These are phyloP conservation scores for Eulemur albifrons DNA, from an alignment of 2,797 vertebrate genomes.

Conservation along the genomic window DNA sequence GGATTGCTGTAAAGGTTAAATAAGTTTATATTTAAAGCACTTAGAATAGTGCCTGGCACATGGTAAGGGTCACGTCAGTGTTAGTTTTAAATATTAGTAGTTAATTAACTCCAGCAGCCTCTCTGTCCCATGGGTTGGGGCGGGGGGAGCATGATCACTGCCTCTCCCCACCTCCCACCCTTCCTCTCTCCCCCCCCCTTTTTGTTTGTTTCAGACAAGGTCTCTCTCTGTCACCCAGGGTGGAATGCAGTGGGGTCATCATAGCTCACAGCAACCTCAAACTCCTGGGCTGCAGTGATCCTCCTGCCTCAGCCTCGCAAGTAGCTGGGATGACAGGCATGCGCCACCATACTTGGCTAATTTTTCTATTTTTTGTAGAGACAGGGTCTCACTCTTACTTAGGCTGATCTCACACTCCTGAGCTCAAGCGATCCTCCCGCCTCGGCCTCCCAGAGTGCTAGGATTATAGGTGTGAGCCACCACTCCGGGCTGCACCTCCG, in stretches of 20 bases:
- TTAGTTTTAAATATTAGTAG: background rate
- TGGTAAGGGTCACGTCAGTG: background rate
- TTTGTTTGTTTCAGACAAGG: background rate
- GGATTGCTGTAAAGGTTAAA: background rate
- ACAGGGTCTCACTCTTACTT: no score
- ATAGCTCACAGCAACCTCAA: background rate
- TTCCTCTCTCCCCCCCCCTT: rapidly evolving
- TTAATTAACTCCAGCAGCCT: background rate
- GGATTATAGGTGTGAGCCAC: no score
- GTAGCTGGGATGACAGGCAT: no score
- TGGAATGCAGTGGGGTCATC: background rate
- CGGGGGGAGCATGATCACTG: background rate
- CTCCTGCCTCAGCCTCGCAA: no score
- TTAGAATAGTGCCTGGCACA: background rate
- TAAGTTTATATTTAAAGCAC: background rate
- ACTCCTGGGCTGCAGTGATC: no score
- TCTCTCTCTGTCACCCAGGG: background rate
- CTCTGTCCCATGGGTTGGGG: background rate
- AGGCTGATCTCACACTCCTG: no score
- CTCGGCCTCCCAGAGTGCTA: no score
- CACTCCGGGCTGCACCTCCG: no score
- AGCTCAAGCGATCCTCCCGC: no score
- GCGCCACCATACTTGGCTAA: no score
- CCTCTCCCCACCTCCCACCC: background rate
- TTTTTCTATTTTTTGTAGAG: no score